Evolutionary conservation across 2,113 vertebrate genomes (phyloP), one percentile per base, ranked within the genome.

Genomic region (Sebastes fasciatus): DNA sequence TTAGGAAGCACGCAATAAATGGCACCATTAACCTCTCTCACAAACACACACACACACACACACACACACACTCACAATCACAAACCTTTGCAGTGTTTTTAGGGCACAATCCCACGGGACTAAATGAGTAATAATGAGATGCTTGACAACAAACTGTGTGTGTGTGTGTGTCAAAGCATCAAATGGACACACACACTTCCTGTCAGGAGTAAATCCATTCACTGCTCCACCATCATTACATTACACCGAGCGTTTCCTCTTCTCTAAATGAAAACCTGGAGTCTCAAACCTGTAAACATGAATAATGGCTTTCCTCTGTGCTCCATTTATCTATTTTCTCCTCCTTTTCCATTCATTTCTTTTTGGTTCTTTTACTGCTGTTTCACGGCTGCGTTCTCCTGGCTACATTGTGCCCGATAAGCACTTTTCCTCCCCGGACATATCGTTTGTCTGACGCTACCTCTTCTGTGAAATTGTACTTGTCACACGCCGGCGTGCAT

Each of bases 391-490:
- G 64, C 42, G n/a, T 73, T 86, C 74, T 73, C 34, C 45, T 52
- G 7, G 61, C 23, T 46, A 85, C 82, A 85, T 62, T 89, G 80
- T 92, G 93, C 88, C 61, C 8, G 67, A 84, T 93, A 79, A 92
- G 90, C 91, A 86, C 21, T 88, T 92, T 90, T 63, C 40, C 69
- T 64, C 60, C 3, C 17, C 5, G 52, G 58, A 82, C 73, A 51
- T 65, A 83, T 83, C 76, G 16, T 86, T 90, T 83, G 75, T 91
- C 89, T 87, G 79, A 76, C 57, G 54, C 71, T 63, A 86, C 79
- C 63, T 88, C 84, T 86, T 67, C 89, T 92, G 92, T 91, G 91
- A 93, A 94, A 94, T 92, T 91, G 86, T 85, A 83, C 86, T 89
- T 89, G 88, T 93, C 91, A 85, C 76, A 84, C 54, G 77, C 78